Evolutionary conservation across 2,888 invertebrate genomes (phyloP).

Genomic region (Onchidella celtica): DNA sequence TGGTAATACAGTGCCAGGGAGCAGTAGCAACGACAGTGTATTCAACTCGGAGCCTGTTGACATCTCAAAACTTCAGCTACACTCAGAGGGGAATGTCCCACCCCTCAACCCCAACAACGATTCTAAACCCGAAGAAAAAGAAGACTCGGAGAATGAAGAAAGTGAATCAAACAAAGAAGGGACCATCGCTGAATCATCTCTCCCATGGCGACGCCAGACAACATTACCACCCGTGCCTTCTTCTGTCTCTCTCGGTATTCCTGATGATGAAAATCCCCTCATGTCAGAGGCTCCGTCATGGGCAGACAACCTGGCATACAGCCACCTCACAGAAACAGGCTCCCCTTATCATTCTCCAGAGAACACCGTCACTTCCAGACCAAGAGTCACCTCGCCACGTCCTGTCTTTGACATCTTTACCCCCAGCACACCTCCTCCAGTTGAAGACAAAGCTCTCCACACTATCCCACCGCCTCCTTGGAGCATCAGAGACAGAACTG

Average conservation of each 20-base stretch:
- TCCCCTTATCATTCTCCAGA: slow-evolving; percentile 73
- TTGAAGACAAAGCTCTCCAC: slow-evolving; percentile 56
- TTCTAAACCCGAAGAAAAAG: no score
- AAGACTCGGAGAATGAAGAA: slow-evolving; percentile 7
- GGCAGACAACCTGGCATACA: slow-evolving; percentile 96
- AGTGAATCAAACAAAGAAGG: slow-evolving; percentile 82
- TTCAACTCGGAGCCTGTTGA: no score
- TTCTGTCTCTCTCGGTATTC: slow-evolving; percentile 58
- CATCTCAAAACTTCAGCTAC: no score
- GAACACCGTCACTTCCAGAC: slow-evolving; percentile 62
- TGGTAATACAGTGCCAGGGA: no score
- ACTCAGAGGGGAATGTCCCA: not conserved
- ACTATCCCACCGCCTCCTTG: slow-evolving; percentile 52
- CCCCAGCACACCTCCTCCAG: slow-evolving; percentile 26
- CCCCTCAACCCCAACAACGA: slow-evolving; percentile 19
- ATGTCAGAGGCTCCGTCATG: slow-evolving; percentile 94
- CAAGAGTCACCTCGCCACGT: slow-evolving; percentile 56
- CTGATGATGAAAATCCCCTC: slow-evolving; percentile 70
- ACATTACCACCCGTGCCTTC: slow-evolving; percentile 62
- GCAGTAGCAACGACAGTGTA: no score
- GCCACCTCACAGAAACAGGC: slow-evolving; percentile 80
- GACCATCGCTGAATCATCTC: slow-evolving; percentile 92
- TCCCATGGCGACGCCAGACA: slow-evolving; percentile 86
- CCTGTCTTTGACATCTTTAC: slow-evolving; percentile 68
- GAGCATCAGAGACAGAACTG: slow-evolving; percentile 23